Evolutionary conservation across 2,888 invertebrate species (phyloP).

Genomic region (Taenaris catops): DNA sequence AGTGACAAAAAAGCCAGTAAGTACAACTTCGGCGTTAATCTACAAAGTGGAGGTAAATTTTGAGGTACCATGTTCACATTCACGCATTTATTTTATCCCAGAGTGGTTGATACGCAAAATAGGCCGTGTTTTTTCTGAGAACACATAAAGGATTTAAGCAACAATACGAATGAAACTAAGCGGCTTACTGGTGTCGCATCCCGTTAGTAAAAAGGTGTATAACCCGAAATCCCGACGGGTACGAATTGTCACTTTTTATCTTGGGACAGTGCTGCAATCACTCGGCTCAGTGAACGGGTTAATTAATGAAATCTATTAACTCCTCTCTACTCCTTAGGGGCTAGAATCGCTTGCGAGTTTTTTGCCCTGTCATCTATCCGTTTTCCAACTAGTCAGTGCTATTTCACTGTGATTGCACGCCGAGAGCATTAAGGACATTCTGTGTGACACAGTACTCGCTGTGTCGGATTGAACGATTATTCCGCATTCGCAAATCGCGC

Average conservation of each 20-base stretch:
- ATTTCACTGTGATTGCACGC: slow-evolving; percentile 31
- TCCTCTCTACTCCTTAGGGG: slow-evolving; percentile 61
- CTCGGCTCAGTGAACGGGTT: slow-evolving; percentile 75
- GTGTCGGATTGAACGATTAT: slow-evolving; percentile 30
- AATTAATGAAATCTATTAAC: slow-evolving; percentile 80
- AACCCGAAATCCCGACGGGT: slow-evolving; percentile 46
- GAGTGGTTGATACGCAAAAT: slow-evolving; percentile 9
- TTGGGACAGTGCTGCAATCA: slow-evolving; percentile 68
- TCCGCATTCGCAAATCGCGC: slow-evolving; percentile 18
- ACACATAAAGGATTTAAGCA: slow-evolving; percentile 17
- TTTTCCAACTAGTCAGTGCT: slow-evolving; percentile 41
- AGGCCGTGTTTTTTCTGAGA: slow-evolving; percentile 15
- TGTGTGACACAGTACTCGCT: slow-evolving; percentile 25
- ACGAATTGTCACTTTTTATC: slow-evolving; percentile 62
- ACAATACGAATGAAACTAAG: slow-evolving; percentile 28
- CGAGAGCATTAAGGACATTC: slow-evolving; percentile 20
- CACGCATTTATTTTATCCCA: slow-evolving; percentile 10
- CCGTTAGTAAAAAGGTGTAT: slow-evolving; percentile 44
- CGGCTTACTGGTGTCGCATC: slow-evolving; percentile 35
- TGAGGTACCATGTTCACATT: neutral
- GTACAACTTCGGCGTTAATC: too few species aligned
- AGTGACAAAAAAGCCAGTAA: too few species aligned
- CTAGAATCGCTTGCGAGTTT: slow-evolving; percentile 47
- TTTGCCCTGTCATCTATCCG: slow-evolving; percentile 57
- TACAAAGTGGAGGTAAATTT: too few species aligned